Evolutionary conservation across 2,888 invertebrate species (phyloP).

Genomic region (Anticlea derivata): DNA sequence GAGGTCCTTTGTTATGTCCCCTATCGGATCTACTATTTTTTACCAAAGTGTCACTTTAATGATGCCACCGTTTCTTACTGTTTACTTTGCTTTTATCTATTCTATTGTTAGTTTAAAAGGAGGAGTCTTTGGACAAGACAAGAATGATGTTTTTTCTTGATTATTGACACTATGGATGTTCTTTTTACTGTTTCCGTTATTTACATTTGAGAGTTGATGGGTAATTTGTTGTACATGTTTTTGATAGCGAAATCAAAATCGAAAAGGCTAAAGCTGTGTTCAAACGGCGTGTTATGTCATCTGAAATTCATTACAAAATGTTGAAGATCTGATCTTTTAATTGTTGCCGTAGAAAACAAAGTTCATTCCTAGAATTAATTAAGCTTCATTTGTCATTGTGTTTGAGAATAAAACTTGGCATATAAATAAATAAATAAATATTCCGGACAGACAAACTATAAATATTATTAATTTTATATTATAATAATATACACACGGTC

Average conservation of each 20-base stretch:
- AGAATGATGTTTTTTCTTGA: conserved; percentile 62
- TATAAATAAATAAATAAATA: no score
- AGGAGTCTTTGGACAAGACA: conserved; percentile 71
- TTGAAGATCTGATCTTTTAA: no score
- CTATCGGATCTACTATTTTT: conserved; percentile 40
- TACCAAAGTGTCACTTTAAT: conserved; percentile 73
- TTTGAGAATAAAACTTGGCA: no score
- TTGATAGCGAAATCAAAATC: conserved; percentile 14
- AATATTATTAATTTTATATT: no score
- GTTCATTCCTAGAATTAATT: no score
- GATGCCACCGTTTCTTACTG: conserved; percentile 64
- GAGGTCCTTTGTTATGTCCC: conserved; percentile 43
- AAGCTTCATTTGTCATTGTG: no score
- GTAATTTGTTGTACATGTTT: conserved; percentile 34
- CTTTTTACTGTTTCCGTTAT: conserved; percentile 37
- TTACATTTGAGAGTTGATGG: conserved; percentile 21
- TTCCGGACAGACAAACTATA: no score
- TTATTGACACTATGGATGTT: conserved; percentile 47
- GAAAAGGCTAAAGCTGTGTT: neutral
- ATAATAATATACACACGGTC: no score
- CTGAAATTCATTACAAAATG: no score
- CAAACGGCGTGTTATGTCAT: no score
- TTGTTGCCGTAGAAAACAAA: no score
- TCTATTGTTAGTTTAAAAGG: conserved; percentile 62
- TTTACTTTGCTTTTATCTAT: conserved; percentile 76